These are phyloP conservation scores for Pyrgilauda ruficollis DNA, from an alignment of 2,113 vertebrate genomes.

Conservation along the genomic window DNA sequence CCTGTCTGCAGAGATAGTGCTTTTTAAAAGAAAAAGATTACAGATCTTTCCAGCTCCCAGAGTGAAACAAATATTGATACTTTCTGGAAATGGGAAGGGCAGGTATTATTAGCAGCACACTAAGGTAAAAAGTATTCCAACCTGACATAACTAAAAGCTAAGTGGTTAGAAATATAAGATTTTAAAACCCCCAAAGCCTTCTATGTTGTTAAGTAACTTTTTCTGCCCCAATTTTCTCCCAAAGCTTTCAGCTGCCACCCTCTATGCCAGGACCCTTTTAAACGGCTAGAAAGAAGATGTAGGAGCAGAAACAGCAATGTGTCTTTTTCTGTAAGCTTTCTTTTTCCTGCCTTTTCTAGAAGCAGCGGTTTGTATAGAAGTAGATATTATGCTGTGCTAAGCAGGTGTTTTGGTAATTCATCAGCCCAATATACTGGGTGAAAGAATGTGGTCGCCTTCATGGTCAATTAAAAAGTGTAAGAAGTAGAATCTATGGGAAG, in stretches of 20 bases:
- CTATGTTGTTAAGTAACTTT: background rate
- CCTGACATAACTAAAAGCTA: background rate
- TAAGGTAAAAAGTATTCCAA: background rate
- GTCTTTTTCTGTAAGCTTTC: background rate
- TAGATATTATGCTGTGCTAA: background rate
- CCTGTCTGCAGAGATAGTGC: background rate
- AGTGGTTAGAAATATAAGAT: background rate
- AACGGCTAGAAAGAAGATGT: background rate
- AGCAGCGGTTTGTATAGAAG: background rate
- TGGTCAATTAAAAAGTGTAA: background rate
- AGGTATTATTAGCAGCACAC: background rate
- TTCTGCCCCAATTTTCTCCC: background rate
- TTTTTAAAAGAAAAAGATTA: background rate
- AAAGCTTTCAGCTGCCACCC: background rate
- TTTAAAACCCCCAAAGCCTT: background rate
- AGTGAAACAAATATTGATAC: background rate
- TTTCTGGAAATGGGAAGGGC: background rate
- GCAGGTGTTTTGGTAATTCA: background rate
- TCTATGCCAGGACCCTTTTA: background rate
- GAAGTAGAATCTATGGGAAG: background rate
- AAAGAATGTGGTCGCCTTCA: background rate
- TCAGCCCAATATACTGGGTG: background rate
- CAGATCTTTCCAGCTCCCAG: background rate
- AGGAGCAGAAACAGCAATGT: background rate
- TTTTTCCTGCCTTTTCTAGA: background rate